Base-by-base conservation (phyloP, 92 coral and sea anemone genomes). In the Bergia sp. region DNA sequence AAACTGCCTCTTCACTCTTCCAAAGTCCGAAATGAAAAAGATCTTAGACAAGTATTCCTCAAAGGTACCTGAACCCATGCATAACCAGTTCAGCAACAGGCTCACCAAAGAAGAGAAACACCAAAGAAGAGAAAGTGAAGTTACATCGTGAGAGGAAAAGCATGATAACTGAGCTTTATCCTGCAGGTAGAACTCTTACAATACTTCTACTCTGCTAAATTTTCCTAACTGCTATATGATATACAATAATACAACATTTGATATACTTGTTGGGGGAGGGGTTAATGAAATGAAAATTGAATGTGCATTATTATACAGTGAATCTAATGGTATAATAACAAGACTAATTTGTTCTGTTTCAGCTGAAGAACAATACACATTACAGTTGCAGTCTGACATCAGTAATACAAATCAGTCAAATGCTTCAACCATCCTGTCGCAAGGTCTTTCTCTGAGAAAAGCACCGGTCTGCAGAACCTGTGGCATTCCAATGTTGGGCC, bases 131-230 rank as follows among this genome's bases (percentile, higher is more conserved):
- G 16, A 86, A 89, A 61, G 82, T 86, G 23, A 77, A 67, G 15
- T 64, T 18, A 45, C 79, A 90, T n/a, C 72, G 4, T 9, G 43
- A 90, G 47, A 77, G 85, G 77, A 50, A 73, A 72, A 13, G 29
- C 23, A 47, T 53, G 77, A 85, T 55, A 11, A 90, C 92, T 7
- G 66, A 77, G 49, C 58, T 90, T 50, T 90, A 75, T 58, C 92
- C 89, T 61, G 47, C 85, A 90, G 92, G 92, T 90, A 78, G 45
- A 83, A 43, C 64, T 55, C 69, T 80, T 64, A 13, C 55, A 55
- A 69, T 5, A 5, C 11, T 12, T 61, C 53, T 47, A 47, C 53
- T 47, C 8, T 61, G 69, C 69, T 3, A 61, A 61, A 20, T 16
- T 61, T 23, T 61, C 6, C 2, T 55, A 55, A 0, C 11, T 10